Evolutionary conservation across 2,888 invertebrate species (phyloP), one percentile per base, ranked within the genome.

Genomic region (Glyphotaelius pellucidus): DNA sequence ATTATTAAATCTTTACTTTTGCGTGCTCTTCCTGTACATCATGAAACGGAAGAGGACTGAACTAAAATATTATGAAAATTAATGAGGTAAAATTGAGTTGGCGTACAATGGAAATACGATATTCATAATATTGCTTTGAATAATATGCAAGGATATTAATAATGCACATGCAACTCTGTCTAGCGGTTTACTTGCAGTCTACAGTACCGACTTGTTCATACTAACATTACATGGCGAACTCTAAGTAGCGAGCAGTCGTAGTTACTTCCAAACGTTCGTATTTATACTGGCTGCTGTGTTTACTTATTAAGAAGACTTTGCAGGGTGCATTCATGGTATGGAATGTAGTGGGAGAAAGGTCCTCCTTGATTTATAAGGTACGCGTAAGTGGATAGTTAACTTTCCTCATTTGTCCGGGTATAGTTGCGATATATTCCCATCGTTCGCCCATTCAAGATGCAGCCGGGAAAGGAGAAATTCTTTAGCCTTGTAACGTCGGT

Each of bases 331-430:
- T 35, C 83, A 35, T 35, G 25, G 19, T 38, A 83, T 83, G 35
- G 42, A 35, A n/a, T 12, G 67, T 14, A 86, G 67, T 80, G 32
- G 38, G 25, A 80, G 80, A 35, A n/a, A 19, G 32, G 52, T 31
- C 52, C 86, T 38, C 42, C 92, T 89, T 91, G 93, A 93, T 93
- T 93, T 93, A 93, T 92, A 91, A 91, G 92, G 91, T 84, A 89
- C 90, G 91, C 92, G 87, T 93, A 93, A 93, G 93, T 93, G 92
- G 93, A 93, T 91, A 92, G 93, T 92, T 92, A 93, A 92, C 92
- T 93, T 93, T 91, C 85, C 92, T 92, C 93, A 92, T 93, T 93
- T 92, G 92, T 93, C 90, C 90, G 93, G 86, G 90, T 90, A 89
- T 67, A 90, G 91, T 92, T 88, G 91, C 93, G 87, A 90, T 92